Evolutionary conservation across 2,797 vertebrate species (phyloP).

Genomic region (Amblyopsis hoosieri): DNA sequence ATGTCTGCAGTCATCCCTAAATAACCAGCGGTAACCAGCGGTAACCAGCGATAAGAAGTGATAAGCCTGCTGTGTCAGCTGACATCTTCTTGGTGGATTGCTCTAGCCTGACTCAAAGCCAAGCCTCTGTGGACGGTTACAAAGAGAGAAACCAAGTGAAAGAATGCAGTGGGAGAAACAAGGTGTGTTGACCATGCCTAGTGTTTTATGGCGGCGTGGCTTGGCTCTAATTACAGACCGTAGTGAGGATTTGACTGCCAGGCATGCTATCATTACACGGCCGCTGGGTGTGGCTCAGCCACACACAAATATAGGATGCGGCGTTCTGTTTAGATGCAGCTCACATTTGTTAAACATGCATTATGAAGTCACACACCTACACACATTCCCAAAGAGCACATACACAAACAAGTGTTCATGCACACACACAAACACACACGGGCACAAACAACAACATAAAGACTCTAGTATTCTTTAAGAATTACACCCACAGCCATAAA

Average conservation of each 20-base stretch:
- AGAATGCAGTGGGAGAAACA: background rate
- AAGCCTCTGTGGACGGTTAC: too few species aligned
- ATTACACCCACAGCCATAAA: background rate
- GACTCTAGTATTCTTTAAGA: background rate
- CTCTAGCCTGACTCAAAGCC: too few species aligned
- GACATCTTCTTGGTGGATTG: too few species aligned
- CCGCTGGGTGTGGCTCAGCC: slow-evolving; percentile 21
- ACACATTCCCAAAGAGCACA: slow-evolving; percentile 8
- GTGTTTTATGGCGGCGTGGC: slow-evolving; percentile 25
- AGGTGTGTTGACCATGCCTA: slow-evolving; percentile 16
- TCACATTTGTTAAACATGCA: background rate
- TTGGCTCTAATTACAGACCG: slow-evolving; percentile 38
- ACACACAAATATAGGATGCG: slow-evolving; percentile 8
- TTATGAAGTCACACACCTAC: background rate
- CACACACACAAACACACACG: background rate
- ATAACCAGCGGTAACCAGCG: too few species aligned
- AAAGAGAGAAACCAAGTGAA: background rate
- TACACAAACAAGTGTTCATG: background rate
- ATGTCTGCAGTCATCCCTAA: too few species aligned
- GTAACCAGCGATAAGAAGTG: too few species aligned
- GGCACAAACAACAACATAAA: background rate
- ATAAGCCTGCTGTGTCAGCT: too few species aligned
- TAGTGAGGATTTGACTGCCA: slow-evolving; percentile 20
- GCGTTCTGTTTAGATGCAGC: background rate
- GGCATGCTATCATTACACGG: slow-evolving; percentile 25